Conservation (phyloP, 2,113 vertebrate species). For the Tupaia chinensis region DNA sequence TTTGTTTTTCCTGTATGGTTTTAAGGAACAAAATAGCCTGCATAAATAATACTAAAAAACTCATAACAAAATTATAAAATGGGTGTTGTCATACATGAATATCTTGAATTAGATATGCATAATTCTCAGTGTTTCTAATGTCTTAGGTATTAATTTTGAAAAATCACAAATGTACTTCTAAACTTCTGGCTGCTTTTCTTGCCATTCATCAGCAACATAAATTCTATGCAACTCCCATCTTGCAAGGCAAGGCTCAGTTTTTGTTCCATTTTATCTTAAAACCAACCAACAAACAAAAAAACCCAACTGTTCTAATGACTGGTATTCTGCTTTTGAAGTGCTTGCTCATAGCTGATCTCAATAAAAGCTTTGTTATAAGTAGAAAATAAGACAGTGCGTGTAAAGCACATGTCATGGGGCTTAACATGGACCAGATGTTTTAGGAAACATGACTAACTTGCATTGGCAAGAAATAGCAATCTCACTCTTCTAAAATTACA, state of each 20-base stretch:
- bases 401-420: not conserved
- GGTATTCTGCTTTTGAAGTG: not conserved
- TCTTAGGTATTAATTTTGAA: not conserved
- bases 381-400: not conserved
- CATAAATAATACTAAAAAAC: not conserved
- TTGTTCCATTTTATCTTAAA: not conserved
- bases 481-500: not conserved
- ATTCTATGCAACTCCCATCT: fast-evolving
- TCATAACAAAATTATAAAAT: not conserved
- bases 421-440: not conserved
- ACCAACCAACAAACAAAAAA: too few relatives aligned
- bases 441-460: not conserved
- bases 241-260: not conserved
- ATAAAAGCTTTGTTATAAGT: not conserved
- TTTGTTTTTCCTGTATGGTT: not conserved
- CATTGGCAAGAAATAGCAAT: not conserved
- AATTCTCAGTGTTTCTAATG: not conserved
- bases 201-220: not conserved
- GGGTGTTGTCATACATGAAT: not conserved
- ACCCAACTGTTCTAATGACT: not conserved
- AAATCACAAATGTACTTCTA: not conserved
- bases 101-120: not conserved
- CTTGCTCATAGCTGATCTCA: not conserved
- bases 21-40: not conserved
- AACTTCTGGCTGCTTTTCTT: not conserved